Evolutionary conservation across 2,888 invertebrate genomes (phyloP), one percentile per base, ranked within the genome.

Genomic region (Athalia cordata): DNA sequence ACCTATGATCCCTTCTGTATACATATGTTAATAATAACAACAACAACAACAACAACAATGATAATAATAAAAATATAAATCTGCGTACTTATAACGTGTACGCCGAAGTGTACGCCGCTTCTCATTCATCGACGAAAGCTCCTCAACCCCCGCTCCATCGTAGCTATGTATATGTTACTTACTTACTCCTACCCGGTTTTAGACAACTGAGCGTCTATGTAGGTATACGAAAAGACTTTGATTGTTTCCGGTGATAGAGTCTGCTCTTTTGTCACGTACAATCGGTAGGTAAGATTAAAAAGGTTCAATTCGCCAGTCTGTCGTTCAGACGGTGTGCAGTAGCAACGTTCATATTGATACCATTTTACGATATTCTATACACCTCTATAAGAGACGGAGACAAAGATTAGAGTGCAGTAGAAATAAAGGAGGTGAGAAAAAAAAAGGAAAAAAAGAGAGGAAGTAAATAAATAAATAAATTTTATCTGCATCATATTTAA

Each of bases 221-320:
- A 55, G 9, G 29, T 29, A 29, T 29, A 29, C 29, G 29, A 29
- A 2, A 29, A 29, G 29, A 75, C 75, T 64, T 75, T 52, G 75
- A 75, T 75, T 61, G 50, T 64, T 75, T 75, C 47, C 47, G 62
- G 62, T 50, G n/a, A 74, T 45, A 29, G 74, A 29, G n/a, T 61
- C 55, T 72, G 11, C 70, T 49, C 49, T 50, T 62, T 74, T 62
- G 62, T 62, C 74, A 43, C 74, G 50, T 29, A 49, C 61, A 43
- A 74, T 49, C 29, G n/a, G 45, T 15, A 13, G 59, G 13, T 72
- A 59, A 45, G 72, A 72, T 47, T 72, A 7, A 47, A 47, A 68
- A 68, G 43, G n/a, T 29, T 29, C 29, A 29, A 29, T 29, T 29
- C 29, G 29, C 29, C 29, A 29, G 29, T 29, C 29, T 29, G 29